Conservation (phyloP, 2,113 vertebrate genomes). For the Kryptolebias marmoratus region DNA sequence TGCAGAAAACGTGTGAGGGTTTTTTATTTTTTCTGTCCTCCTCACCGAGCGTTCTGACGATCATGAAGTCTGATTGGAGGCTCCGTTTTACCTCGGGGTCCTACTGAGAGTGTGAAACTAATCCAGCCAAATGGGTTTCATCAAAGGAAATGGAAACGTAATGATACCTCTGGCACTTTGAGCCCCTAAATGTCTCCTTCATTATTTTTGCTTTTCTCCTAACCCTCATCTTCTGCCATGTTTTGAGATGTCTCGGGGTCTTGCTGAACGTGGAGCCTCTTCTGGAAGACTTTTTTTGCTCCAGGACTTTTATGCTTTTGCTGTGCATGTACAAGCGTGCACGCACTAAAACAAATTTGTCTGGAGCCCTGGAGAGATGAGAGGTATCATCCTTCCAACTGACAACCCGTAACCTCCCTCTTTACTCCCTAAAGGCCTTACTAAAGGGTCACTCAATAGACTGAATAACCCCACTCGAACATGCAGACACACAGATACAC, state of each 20-base stretch:
- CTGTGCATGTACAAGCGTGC: background rate
- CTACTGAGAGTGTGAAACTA: conserved; percentile 65
- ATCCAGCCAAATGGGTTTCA: conserved; percentile 74
- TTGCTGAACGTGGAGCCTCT: conserved; percentile 23
- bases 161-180: conserved; percentile 61
- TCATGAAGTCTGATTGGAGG: conserved; percentile 43
- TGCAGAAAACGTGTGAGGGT: conserved; percentile 37
- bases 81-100: conserved; percentile 53
- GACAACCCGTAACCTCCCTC: conserved; percentile 47
- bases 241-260: conserved; percentile 55
- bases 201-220: conserved; percentile 34
- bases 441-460: conserved; percentile 55
- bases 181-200: conserved; percentile 53
- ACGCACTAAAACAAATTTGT: conserved; percentile 8
- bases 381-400: conserved; percentile 57
- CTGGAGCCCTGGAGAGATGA: conserved; percentile 14
- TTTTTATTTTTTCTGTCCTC: conserved; percentile 36
- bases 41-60: conserved; percentile 33
- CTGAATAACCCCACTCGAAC: conserved; percentile 39
- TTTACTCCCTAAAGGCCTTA: conserved; percentile 52
- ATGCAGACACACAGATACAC: conserved; percentile 21
- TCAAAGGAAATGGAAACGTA: conserved; percentile 68
- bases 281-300: conserved; percentile 19
- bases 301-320: conserved; percentile 3
- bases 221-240: conserved; percentile 20